These are phyloP conservation scores for Papilio glaucus DNA, from an alignment of 1,140 invertebrate genomes.

Conservation along the genomic window DNA sequence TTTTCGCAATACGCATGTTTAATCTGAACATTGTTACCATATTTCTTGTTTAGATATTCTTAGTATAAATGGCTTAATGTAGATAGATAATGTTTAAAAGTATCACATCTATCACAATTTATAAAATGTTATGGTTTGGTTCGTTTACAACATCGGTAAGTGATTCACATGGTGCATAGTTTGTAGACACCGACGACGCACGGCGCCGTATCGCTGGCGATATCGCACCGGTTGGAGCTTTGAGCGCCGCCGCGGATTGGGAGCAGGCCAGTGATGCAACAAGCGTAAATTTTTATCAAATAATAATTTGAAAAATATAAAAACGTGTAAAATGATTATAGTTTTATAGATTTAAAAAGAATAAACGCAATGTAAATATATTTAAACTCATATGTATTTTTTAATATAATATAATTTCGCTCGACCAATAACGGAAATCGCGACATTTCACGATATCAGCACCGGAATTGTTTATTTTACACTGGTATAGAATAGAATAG, in stretches of 20 bases:
- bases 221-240: slow-evolving; percentile 44
- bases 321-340: no score
- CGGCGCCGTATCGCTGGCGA: slow-evolving; percentile 30
- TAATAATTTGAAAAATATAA: no score
- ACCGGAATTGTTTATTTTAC: no score
- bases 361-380: no score
- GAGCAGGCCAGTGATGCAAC: slow-evolving; percentile 8
- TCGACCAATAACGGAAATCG: no score
- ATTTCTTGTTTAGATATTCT: no score
- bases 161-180: slow-evolving; percentile 33
- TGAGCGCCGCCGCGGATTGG: slow-evolving; percentile 52
- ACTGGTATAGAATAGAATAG: no score
- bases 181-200: slow-evolving; percentile 17
- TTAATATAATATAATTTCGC: no score
- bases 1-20: neutral
- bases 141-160: slow-evolving; percentile 3
- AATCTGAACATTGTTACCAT: neutral
- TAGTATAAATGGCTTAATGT: no score
- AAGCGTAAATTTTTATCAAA: neutral
- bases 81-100: neutral
- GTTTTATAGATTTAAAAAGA: no score
- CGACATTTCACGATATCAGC: no score
- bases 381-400: no score
- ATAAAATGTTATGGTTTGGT: neutral
- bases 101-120: neutral